Evolutionary conservation across 2,113 vertebrate species (phyloP).

Genomic region (Nycticorax nycticorax): DNA sequence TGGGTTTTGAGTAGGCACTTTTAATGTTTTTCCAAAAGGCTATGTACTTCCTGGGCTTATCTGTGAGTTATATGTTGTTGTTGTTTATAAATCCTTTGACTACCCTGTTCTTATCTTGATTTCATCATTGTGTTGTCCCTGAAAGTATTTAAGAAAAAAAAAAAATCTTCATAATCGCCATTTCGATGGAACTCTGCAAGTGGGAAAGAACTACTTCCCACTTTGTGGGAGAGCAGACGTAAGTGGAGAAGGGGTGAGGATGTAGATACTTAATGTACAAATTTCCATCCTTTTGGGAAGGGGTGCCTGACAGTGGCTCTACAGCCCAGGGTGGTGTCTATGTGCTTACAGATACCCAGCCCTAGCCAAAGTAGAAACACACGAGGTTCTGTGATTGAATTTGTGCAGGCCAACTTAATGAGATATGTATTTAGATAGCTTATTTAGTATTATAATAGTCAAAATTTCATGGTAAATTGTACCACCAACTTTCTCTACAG

Average conservation of each 20-base stretch:
- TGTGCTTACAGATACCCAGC: neutral
- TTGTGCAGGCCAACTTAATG: neutral
- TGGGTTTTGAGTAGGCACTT: neutral
- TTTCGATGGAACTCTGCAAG: neutral
- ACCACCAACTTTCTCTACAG: neutral
- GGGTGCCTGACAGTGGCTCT: neutral
- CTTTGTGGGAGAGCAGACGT: neutral
- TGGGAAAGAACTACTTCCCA: neutral
- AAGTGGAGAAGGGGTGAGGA: neutral
- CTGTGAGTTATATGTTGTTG: neutral
- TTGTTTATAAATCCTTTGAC: neutral
- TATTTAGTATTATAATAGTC: neutral
- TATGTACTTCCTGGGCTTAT: neutral
- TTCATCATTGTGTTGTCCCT: neutral
- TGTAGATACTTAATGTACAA: neutral
- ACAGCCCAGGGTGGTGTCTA: neutral
- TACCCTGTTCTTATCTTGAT: neutral
- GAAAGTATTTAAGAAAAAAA: neutral
- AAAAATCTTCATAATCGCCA: neutral
- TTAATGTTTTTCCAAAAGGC: neutral
- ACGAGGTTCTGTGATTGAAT: neutral
- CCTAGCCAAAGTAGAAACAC: neutral
- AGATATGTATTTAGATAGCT: neutral
- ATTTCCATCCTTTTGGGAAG: neutral
- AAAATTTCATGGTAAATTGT: neutral